Base-by-base conservation (phyloP, 2,113 vertebrate species). In the Acanthochromis polyacanthus region DNA sequence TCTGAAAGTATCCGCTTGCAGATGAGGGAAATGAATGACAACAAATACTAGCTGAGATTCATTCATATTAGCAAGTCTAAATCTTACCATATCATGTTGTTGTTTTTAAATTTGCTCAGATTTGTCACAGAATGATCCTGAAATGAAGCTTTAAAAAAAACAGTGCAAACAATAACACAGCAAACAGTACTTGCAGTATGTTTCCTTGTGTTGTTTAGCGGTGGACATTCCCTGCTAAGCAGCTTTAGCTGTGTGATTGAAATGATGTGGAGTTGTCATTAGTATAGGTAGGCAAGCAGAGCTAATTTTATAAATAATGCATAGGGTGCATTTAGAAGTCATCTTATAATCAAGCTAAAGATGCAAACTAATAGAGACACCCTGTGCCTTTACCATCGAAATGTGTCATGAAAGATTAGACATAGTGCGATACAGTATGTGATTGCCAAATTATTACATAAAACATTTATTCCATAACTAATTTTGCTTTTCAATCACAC, bases 241-340 rank as follows among this genome's bases (percentile, higher is more conserved):
- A 71, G 55, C 70, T 50, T 30, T 48, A 28, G 15, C 19, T 51
- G 36, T 38, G 28, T 62, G 69, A 87, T 52, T 85, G 60, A 72
- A 78, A 60, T 48, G 48, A 75, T 22, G 16, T 28, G 23, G 46
- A 25, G 17, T 25, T 46, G 38, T 70, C 72, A 53, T 83, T 43
- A 67, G 51, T 66, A 60, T 66, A 74, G 75, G 64, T 66, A 57
- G 67, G 58, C 36, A 64, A 69, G 56, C 63, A 55, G 57, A 50
- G 43, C 38, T 86, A 80, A 87, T 84, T 82, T 72, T 19, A 86
- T 91, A 85, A 89, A 91, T 91, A 87, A 91, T 89, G 83, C 81
- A 87, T 73, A 70, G 72, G 59, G 4, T 77, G 59, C 51, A 79
- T 74, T 80, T 22, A 12, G 25, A 78, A 68, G 57, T 62, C 25